Evolutionary conservation across 2,888 invertebrate species (phyloP).

Genomic region (Stomorhina lunata): DNA sequence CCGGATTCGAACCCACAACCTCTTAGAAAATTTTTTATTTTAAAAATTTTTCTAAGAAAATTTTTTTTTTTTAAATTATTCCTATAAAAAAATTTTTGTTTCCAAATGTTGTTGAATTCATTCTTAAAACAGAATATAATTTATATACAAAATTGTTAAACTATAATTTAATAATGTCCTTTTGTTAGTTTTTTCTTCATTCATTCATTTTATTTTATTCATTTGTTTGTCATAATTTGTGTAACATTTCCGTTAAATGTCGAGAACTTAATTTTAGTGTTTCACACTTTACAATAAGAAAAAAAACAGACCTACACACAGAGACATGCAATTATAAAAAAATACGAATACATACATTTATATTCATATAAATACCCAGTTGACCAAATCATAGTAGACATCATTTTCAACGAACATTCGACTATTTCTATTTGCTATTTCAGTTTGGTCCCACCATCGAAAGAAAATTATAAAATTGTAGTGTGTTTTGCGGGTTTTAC

Average conservation of each 20-base stretch:
- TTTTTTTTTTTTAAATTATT: too few relatives aligned
- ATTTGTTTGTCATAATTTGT: not conserved
- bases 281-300: conserved; percentile 48
- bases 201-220: not conserved
- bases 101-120: too few relatives aligned
- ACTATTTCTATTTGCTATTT: too few relatives aligned
- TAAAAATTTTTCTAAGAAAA: too few relatives aligned
- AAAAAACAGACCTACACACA: conserved; percentile 11
- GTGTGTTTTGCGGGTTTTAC: too few relatives aligned
- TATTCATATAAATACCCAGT: not conserved
- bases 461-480: too few relatives aligned
- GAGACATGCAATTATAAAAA: not conserved
- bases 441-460: too few relatives aligned
- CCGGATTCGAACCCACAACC: too few relatives aligned
- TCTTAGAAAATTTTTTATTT: too few relatives aligned
- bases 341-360: not conserved
- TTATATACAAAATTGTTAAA: too few relatives aligned
- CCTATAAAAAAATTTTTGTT: too few relatives aligned
- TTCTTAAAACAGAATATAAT: too few relatives aligned
- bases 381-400: not conserved
- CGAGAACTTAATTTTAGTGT: conserved; percentile 51
- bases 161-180: not conserved
- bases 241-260: conserved; percentile 53
- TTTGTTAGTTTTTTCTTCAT: not conserved
- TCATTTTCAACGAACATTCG: not conserved